Evolutionary conservation across 2,888 invertebrate species (phyloP).

Genomic region (Hecatera dysodea): DNA sequence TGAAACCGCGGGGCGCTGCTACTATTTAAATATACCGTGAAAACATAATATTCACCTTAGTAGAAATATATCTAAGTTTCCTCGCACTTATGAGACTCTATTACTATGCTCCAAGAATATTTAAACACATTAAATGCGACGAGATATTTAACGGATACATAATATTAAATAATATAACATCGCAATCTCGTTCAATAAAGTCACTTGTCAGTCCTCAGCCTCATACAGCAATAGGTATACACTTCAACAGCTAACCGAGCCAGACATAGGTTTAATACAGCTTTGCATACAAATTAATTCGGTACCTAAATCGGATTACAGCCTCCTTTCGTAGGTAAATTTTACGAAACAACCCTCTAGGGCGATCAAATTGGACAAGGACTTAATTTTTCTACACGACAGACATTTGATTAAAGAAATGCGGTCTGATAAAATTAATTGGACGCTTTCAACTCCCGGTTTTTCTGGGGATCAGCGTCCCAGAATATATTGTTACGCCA

Average conservation of each 20-base stretch:
- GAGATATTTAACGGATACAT: too few species aligned
- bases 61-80: too few species aligned
- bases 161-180: not conserved
- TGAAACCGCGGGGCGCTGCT: too few species aligned
- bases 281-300: slow-evolving; percentile 77
- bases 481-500: slow-evolving; percentile 28
- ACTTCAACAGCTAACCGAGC: slow-evolving; percentile 31
- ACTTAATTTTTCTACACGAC: slow-evolving; percentile 59
- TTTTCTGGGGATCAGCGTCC: slow-evolving; percentile 27
- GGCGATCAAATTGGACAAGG: slow-evolving; percentile 62
- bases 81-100: too few species aligned
- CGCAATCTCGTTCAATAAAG: not conserved
- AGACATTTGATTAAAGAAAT: slow-evolving; percentile 66
- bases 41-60: too few species aligned
- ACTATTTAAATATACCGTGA: too few species aligned
- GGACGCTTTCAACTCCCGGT: slow-evolving; percentile 40
- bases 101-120: too few species aligned
- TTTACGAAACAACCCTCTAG: slow-evolving; percentile 58
- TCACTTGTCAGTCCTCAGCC: not conserved
- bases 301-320: slow-evolving; percentile 72
- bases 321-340: slow-evolving; percentile 63
- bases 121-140: too few species aligned
- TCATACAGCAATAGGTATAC: slow-evolving; percentile 2
- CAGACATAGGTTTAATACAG: slow-evolving; percentile 70
- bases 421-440: slow-evolving; percentile 57